Base-by-base conservation (phyloP, 2,113 vertebrate genomes). In the Lagenorhynchus albirostris region DNA sequence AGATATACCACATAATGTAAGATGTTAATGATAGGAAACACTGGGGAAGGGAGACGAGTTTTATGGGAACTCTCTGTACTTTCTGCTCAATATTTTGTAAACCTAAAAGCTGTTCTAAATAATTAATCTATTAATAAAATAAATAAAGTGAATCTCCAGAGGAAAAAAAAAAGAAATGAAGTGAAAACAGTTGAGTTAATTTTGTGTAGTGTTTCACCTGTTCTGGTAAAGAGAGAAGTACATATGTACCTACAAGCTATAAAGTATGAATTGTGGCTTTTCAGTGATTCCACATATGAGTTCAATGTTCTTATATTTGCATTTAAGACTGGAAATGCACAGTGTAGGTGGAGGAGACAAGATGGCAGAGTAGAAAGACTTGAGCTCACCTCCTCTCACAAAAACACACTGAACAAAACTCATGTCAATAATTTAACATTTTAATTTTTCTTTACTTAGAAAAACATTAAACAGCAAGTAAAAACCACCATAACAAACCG, bases 171-270 rank as follows among this genome's bases (percentile, higher is more conserved):
- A 20, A 20, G 76, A 79, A 79, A 33, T 25, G 33, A 79, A 36
- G 50, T 79, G 50, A 79, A 79, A 68, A 33, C 3, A n/a, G 3
- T 2, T 41, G n/a, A 67, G 20, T 60, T 70, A 31, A 3, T 71
- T 58, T 38, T 25, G 65, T 63, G 14, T 41, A 38, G 25, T 38
- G n/a, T 89, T 81, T 63, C 21, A 73, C 9, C 13, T 53, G 7
- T n/a, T 63, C 55, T 73, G 65, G 76, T 41, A n/a, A 73, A 73
- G 55, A 95, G 58, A 2, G 13, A 84, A 44, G 21, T 55, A 36
- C 33, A 25, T 11, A 50, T 3, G 15, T 6, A n/a, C 4, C 0
- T 23, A 23, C 1, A 0, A 63, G 55, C 47, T 31, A 36, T 26
- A n/a, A 55, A 73, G n/a, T 20, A 44, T 7, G 33, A 85, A 38